phyloP scores from a whole-genome alignment of 2,113 vertebrate species.

The Gallinago undulata region DNA sequence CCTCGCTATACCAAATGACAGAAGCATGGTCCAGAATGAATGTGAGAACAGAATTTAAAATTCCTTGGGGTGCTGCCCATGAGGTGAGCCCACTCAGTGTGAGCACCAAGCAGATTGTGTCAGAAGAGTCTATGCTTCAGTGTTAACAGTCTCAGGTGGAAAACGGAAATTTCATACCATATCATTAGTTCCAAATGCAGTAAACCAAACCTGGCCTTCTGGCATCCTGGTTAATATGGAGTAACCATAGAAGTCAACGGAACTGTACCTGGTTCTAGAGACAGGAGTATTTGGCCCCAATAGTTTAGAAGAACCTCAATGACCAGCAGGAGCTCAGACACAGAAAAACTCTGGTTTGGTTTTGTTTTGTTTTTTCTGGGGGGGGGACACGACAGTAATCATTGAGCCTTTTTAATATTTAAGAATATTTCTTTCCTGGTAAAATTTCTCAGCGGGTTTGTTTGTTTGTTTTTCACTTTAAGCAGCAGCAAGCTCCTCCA shows the following conservation, averaged over 20 bases:
- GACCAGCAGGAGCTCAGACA: background rate
- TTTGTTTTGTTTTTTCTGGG: too few species aligned
- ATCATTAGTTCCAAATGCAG: background rate
- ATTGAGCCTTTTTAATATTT: background rate
- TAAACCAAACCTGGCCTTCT: background rate
- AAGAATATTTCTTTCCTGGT: background rate
- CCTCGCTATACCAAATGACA: background rate
- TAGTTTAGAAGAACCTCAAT: background rate
- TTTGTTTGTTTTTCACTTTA: background rate
- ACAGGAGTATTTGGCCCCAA: background rate
- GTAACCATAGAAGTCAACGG: background rate
- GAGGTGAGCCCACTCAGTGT: background rate
- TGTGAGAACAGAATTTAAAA: background rate
- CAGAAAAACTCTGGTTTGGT: background rate
- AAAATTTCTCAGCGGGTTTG: background rate
- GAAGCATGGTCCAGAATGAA: background rate
- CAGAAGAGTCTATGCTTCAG: background rate
- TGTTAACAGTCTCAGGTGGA: background rate
- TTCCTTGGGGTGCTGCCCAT: background rate
- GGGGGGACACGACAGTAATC: background rate
- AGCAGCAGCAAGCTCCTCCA: background rate
- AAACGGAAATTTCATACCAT: background rate
- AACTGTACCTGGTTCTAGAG: background rate
- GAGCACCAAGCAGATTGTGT: background rate
- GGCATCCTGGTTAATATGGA: background rate